Conservation (phyloP, 2,888 invertebrate species). For the Meganola albula region DNA sequence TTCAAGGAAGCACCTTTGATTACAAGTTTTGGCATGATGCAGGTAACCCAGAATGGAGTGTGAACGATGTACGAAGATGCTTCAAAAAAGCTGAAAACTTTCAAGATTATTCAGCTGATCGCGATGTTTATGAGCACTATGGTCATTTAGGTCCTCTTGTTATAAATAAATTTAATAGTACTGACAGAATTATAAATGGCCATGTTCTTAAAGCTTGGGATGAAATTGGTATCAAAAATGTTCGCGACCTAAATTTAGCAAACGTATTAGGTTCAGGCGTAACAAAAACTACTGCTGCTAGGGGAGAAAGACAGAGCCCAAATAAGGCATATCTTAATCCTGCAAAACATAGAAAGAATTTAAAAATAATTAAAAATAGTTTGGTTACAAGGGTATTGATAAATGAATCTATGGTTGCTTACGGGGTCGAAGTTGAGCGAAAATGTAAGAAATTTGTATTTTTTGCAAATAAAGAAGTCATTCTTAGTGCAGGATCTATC, state of each 20-base stretch:
- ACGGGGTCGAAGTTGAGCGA: conserved; percentile 14
- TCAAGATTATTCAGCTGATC: background rate
- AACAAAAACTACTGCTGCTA: conserved; percentile 2
- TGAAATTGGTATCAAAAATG: conserved; percentile 16
- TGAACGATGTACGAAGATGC: conserved; percentile 3
- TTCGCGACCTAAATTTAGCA: conserved; percentile 15
- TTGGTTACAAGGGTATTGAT: conserved; percentile 17
- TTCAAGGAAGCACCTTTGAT: conserved; percentile 68
- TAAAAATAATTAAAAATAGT: conserved; percentile 16
- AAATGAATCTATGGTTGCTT: conserved; percentile 3
- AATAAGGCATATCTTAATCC: conserved; percentile 16
- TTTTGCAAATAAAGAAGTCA: conserved; percentile 16
- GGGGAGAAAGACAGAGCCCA: conserved; percentile 16
- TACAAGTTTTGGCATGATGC: conserved; percentile 71
- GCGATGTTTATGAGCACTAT: conserved; percentile 10
- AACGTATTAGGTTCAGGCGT: conserved; percentile 14
- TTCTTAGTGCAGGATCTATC: conserved; percentile 19
- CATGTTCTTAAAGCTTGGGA: conserved; percentile 13
- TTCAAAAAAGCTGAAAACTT: conserved; percentile 11
- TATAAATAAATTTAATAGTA: conserved; percentile 15
- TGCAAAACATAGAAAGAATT: conserved; percentile 11
- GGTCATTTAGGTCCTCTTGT: conserved; percentile 20
- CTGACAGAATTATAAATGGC: background rate
- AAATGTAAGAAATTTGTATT: conserved; percentile 6
- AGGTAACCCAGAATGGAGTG: conserved; percentile 41